Percentiles rank a stretch among this genome's conserved stretches.
These are phyloP conservation scores for Lamellibrachia columna DNA, from an alignment of 2,888 invertebrate genomes.

Conservation along the genomic window DNA sequence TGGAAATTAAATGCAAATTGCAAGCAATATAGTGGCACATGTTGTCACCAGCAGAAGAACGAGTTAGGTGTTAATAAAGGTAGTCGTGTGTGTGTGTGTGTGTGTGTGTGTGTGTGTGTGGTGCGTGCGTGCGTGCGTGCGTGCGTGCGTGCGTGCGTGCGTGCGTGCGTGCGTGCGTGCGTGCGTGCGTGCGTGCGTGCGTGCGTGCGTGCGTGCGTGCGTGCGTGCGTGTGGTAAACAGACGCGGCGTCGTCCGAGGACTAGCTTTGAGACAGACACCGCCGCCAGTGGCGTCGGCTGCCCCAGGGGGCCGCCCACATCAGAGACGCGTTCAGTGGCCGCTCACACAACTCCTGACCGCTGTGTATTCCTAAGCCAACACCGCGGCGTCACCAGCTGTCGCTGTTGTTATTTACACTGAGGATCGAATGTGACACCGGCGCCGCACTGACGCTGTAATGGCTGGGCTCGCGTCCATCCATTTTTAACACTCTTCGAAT, in stretches of 20 bases:
- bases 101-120: too few relatives aligned
- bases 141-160: too few relatives aligned
- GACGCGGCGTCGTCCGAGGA: background rate
- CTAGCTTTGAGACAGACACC: background rate
- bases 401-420: slow-evolving; percentile 16
- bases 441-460: background rate
- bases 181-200: too few relatives aligned
- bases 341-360: background rate
- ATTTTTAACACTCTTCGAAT: background rate
- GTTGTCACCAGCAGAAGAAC: background rate
- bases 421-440: background rate
- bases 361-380: background rate
- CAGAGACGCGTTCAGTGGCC: background rate
- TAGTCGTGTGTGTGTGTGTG: background rate
- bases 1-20: too few relatives aligned
- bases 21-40: background rate
- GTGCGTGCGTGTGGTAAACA: background rate
- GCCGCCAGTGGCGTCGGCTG: background rate
- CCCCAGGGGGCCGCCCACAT: background rate
- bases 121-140: too few relatives aligned
- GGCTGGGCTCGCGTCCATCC: background rate
- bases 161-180: too few relatives aligned
- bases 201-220: too few relatives aligned
- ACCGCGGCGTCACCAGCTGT: background rate
- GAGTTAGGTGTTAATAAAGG: background rate